Percentiles rank a stretch among this genome's conserved stretches.
Evolutionary conservation across 2,888 invertebrate genomes (phyloP).

Genomic region (Apoderus coryli): DNA sequence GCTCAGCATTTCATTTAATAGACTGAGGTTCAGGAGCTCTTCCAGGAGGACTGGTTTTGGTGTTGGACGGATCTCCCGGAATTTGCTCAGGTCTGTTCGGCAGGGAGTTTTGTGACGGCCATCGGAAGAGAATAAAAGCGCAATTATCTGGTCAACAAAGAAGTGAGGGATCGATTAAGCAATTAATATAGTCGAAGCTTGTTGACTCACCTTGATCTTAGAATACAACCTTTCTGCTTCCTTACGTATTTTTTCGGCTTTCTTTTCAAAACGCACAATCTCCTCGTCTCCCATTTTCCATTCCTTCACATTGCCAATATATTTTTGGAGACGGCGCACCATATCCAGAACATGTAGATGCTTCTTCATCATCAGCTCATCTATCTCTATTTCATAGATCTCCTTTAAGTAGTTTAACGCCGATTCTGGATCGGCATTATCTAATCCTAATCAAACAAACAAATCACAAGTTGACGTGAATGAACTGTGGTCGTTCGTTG

Average conservation of each 20-base stretch:
- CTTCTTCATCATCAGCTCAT: constrained; percentile 64
- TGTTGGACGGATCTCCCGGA: too few species aligned
- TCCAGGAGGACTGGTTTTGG: too few species aligned
- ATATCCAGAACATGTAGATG: constrained; percentile 68
- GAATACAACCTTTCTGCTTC: constrained; percentile 49
- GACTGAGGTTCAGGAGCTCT: too few species aligned
- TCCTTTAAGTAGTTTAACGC: constrained; percentile 55
- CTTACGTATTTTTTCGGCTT: constrained; percentile 53
- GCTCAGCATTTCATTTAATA: too few species aligned
- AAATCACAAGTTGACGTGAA: too few species aligned
- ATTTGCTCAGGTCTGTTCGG: too few species aligned
- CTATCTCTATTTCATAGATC: constrained; percentile 41
- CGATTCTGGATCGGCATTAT: constrained; percentile 55
- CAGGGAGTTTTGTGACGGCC: too few species aligned
- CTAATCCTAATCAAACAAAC: constrained; percentile 32
- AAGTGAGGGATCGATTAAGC: too few species aligned
- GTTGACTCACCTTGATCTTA: constrained; percentile 39
- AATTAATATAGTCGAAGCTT: too few species aligned
- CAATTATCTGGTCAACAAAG: too few species aligned
- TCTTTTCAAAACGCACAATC: constrained; percentile 45
- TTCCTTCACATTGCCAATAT: constrained; percentile 61
- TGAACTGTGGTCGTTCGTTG: too few species aligned
- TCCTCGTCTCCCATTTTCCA: constrained; percentile 55
- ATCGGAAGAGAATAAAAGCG: too few species aligned
- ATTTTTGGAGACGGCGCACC: constrained; percentile 51